Evolutionary conservation across 2,797 vertebrate species (phyloP).

Genomic region (Microchirus variegatus): DNA sequence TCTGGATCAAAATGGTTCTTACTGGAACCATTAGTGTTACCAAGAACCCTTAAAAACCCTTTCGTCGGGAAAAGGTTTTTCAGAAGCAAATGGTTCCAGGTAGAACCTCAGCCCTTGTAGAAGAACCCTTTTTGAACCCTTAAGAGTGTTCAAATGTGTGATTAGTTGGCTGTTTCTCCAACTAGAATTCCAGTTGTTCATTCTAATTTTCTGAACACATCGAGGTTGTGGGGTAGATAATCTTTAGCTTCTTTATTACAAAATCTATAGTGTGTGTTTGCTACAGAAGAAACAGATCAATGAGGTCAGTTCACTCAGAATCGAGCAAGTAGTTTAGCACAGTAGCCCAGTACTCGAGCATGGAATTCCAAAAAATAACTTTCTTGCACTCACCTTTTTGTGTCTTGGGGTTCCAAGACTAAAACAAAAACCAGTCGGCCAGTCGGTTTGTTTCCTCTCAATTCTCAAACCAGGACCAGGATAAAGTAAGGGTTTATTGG

Average conservation of each 20-base stretch:
- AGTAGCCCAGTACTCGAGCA: no score
- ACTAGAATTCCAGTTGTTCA: no score
- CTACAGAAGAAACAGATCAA: slow-evolving; percentile 12
- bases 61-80: no score
- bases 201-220: not conserved
- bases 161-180: not conserved
- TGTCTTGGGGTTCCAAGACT: slow-evolving; percentile 1
- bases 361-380: not conserved
- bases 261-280: not conserved
- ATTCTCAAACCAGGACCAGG: not conserved
- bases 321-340: not conserved
- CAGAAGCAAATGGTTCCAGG: no score
- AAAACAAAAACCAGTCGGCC: slow-evolving; percentile 25
- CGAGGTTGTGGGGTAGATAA: not conserved
- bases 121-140: no score
- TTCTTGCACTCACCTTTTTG: slow-evolving; percentile 8
- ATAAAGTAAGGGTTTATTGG: no score
- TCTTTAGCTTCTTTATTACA: not conserved
- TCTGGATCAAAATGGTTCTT: no score
- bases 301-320: slow-evolving; percentile 21
- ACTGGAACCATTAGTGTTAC: no score
- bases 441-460: slow-evolving; percentile 28
- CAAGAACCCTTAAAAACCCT: no score
- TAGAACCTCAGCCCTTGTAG: no score
- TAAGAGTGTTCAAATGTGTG: no score